Base-by-base conservation (phyloP, 2,113 vertebrate genomes). In the Nanger granti region DNA sequence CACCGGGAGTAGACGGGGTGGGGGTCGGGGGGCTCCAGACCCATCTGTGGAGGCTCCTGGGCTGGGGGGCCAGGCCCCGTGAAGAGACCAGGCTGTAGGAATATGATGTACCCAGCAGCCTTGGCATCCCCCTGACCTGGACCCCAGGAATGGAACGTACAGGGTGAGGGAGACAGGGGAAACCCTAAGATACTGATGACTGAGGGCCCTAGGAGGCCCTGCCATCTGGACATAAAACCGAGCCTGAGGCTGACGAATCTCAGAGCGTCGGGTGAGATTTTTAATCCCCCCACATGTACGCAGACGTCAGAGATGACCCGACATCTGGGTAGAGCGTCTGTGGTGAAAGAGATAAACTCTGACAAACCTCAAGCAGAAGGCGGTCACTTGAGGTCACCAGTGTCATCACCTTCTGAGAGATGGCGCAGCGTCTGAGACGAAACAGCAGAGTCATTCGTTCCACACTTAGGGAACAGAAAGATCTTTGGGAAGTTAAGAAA, bases 1-100 rank as follows among this genome's bases (percentile, higher is more conserved):
- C 12, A 4, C 41, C 0, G 0, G 12, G 26, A 8, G 6, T 6
- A 7, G 1, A 8, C 1, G 44, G 5, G 9, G 47, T 0, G 8
- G 9, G 8, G 47, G 47, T 7, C 0, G 34, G 44, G 18, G 26
- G 24, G 64, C 55, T 17, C 62, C 34, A 76, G 76, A 31, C 73
- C 4, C 11, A 0, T 92, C 24, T 41, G 24, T 55, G 24, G 29
- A 76, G n/a, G 41, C 44, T 44, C 24, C 73, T 79, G 41, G 73
- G 24, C 73, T 79, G 12, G 12, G 22, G 37, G 22, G 0, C 41
- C 24, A 44, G 12, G 73, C 41, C 41, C 41, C 3, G 0, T 44
- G 41, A 28, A 1, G 73, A 44, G 41, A 79, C 37, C 22, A 44
- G 22, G 37, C 11, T 44, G 11, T 76, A 76, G 24, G 41, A 28